These are phyloP conservation scores for Aldabrachelys gigantea DNA, from an alignment of 2,113 vertebrate species.

Conservation along the genomic window DNA sequence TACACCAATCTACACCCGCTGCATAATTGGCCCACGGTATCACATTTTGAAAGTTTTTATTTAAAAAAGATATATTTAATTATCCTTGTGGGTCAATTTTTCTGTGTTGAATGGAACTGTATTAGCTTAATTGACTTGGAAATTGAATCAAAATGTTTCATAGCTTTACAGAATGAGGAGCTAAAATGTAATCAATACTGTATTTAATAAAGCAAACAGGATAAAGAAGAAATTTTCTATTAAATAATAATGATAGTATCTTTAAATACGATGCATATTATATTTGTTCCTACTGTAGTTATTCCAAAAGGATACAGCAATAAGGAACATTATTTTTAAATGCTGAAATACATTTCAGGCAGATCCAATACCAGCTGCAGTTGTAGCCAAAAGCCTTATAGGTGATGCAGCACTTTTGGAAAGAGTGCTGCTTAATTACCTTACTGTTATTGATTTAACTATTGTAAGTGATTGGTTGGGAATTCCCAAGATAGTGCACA, in stretches of 20 bases:
- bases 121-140: slow-evolving; percentile 34
- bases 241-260: slow-evolving; percentile 49
- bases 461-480: background rate
- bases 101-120: background rate
- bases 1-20: background rate
- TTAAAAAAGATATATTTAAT: background rate
- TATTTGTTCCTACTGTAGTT: background rate
- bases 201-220: slow-evolving; percentile 61
- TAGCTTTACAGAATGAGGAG: slow-evolving; percentile 26
- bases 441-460: background rate
- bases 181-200: slow-evolving; percentile 57
- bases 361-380: background rate
- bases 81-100: background rate
- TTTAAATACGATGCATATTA: slow-evolving; percentile 18
- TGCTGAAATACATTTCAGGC: background rate
- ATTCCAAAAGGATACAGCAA: background rate
- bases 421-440: background rate
- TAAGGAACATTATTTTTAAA: background rate
- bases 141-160: slow-evolving; percentile 43
- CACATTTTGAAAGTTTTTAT: background rate
- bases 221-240: slow-evolving; percentile 55
- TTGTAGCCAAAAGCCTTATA: background rate
- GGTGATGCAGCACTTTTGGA: background rate
- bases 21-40: background rate
- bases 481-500: background rate